Evolutionary conservation across 2,797 vertebrate genomes (phyloP).

Genomic region (Galaxias olidus): DNA sequence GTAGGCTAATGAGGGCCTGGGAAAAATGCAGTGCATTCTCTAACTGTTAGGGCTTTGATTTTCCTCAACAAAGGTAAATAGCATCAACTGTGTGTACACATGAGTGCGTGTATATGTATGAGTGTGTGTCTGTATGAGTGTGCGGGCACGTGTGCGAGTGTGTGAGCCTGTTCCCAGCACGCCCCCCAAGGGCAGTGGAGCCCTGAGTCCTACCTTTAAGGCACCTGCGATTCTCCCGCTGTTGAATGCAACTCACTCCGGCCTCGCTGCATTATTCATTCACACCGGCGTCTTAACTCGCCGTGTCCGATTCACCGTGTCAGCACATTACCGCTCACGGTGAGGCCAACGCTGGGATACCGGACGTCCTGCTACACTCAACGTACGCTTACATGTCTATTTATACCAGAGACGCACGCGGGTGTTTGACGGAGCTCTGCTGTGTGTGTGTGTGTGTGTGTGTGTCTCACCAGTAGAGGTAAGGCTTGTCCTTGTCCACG

Average conservation of each 20-base stretch:
- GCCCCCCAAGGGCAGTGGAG: neutral
- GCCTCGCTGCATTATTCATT: conserved; percentile 9
- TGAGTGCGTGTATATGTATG: neutral
- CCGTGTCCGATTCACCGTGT: neutral
- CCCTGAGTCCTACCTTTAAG: neutral
- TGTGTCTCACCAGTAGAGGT: conserved; percentile 92
- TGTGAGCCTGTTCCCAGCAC: too few species aligned
- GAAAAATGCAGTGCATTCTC: neutral
- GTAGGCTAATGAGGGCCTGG: neutral
- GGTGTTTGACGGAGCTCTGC: neutral
- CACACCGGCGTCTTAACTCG: neutral
- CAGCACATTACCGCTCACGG: neutral
- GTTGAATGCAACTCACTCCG: neutral
- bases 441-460: neutral
- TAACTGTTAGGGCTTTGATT: neutral
- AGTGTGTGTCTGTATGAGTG: too few species aligned
- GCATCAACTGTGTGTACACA: neutral
- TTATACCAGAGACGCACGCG: too few species aligned
- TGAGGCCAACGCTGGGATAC: neutral
- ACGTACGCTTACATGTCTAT: too few species aligned
- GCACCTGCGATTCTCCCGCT: neutral
- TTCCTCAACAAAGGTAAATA: neutral
- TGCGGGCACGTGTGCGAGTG: too few species aligned
- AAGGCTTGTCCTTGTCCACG: conserved; percentile 98
- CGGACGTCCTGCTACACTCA: too few species aligned